A percentile compares a stretch with the other conserved stretches of the same genome.
These are phyloP conservation scores for Acipenser oxyrinchus DNA, from an alignment of 2,797 vertebrate species.

Conservation along the genomic window DNA sequence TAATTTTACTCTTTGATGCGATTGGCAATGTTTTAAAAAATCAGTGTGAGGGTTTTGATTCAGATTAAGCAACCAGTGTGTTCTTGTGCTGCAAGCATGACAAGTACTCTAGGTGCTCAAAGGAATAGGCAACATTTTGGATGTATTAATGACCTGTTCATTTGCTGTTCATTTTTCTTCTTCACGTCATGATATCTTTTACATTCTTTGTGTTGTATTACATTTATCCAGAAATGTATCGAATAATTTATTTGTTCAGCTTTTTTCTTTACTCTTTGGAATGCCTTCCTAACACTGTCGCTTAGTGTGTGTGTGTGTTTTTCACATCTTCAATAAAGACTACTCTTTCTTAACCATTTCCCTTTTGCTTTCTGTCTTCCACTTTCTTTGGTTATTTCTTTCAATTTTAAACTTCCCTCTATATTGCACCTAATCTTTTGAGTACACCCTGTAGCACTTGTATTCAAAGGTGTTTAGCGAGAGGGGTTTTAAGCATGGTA, in stretches of 20 bases:
- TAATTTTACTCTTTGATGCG: too few relatives aligned
- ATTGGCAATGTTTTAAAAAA: too few relatives aligned
- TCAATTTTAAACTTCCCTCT: background rate
- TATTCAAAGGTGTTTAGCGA: too few relatives aligned
- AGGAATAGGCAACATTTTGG: constrained; percentile 13
- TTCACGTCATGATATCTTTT: constrained; percentile 8
- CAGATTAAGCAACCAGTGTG: too few relatives aligned
- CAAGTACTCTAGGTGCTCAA: constrained; percentile 10
- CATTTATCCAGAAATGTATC: constrained; percentile 18
- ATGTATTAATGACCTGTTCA: background rate
- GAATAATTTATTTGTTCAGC: constrained; percentile 22
- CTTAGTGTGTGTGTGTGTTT: constrained; percentile 23
- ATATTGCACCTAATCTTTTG: constrained; percentile 22
- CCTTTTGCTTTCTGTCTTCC: constrained; percentile 25
- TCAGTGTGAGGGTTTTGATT: too few relatives aligned
- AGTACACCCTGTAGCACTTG: constrained; percentile 3
- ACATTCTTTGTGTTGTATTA: constrained; percentile 18
- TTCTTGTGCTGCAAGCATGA: constrained; percentile 5
- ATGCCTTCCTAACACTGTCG: constrained; percentile 22
- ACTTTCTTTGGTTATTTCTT: constrained; percentile 20
- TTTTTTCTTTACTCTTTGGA: constrained; percentile 10
- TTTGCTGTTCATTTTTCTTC: constrained; percentile 8
- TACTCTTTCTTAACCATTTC: constrained; percentile 36
- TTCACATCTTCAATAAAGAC: constrained; percentile 51
- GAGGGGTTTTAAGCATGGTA: too few relatives aligned